Percentiles rank a stretch among this genome's conserved stretches.
phyloP scores from a whole-genome alignment of 2,888 invertebrate genomes.

The Apamea anceps region DNA sequence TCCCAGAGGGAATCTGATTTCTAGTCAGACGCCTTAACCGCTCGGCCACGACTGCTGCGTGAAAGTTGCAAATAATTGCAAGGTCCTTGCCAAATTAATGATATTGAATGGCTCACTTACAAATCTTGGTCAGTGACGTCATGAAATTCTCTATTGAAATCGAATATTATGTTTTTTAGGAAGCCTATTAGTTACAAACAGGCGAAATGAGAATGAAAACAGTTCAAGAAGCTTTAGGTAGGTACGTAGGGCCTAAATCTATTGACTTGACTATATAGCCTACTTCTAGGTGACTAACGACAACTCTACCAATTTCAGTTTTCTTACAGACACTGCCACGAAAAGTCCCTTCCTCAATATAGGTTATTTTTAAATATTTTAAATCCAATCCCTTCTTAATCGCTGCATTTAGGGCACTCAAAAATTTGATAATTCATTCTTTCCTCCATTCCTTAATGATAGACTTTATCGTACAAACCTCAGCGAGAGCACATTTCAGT shows the following conservation, averaged over 20 bases:
- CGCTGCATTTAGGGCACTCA: slow-evolving; percentile 24
- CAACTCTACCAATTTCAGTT: not conserved
- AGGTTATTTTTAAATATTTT: not conserved
- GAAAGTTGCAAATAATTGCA: slow-evolving; percentile 3
- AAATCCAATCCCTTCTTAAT: slow-evolving; percentile 8
- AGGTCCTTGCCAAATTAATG: not conserved
- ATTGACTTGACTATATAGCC: too few species aligned
- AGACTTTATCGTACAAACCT: slow-evolving; percentile 73
- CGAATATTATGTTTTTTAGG: not conserved
- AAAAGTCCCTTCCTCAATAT: not conserved
- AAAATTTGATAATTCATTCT: slow-evolving; percentile 36
- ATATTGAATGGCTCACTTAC: not conserved
- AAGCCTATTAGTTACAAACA: not conserved
- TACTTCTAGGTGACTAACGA: not conserved
- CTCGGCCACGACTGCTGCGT: slow-evolving; percentile 94
- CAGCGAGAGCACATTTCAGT: slow-evolving; percentile 75
- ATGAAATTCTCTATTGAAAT: not conserved
- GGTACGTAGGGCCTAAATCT: too few species aligned
- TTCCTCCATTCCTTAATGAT: slow-evolving; percentile 69
- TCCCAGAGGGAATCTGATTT: slow-evolving; percentile 97
- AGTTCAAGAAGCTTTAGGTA: not conserved
- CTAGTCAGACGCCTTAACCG: slow-evolving; percentile 97
- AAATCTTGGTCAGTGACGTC: not conserved
- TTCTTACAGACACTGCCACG: not conserved
- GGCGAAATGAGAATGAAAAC: not conserved